A percentile compares a stretch with the other conserved stretches of the same genome.
Conservation (phyloP, 2,888 invertebrate species). For the Heterodera filipjevi region DNA sequence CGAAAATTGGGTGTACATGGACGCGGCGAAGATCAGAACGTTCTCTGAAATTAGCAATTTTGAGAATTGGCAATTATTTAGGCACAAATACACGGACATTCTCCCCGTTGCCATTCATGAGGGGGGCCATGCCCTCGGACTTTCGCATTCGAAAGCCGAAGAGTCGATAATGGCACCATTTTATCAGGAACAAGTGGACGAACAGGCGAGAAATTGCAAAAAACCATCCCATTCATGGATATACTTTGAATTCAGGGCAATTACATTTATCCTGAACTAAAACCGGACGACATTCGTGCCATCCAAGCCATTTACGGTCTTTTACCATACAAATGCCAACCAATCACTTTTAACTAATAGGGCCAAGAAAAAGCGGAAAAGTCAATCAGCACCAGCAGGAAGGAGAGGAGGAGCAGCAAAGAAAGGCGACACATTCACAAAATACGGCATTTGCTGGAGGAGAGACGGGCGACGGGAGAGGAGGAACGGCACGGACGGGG, state of each 20-base stretch:
- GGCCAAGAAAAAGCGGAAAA: neutral
- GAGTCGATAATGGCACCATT: constrained; percentile 64
- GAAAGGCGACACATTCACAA: neutral
- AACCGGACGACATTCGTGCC: constrained; percentile 52
- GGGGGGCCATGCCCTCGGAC: constrained; percentile 51
- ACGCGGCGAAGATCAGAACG: constrained; percentile 55
- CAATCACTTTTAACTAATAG: neutral
- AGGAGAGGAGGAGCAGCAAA: neutral
- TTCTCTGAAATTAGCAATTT: neutral
- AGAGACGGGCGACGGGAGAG: neutral
- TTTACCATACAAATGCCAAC: neutral
- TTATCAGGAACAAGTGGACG: constrained; percentile 55
- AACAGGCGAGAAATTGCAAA: constrained; percentile 55
- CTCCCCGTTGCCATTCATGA: constrained; percentile 62
- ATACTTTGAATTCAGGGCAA: neutral
- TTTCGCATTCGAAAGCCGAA: constrained; percentile 54
- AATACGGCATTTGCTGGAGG: neutral
- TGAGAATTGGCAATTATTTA: neutral
- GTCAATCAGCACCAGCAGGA: neutral
- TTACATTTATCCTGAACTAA: constrained; percentile 2
- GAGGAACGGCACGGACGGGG: neutral
- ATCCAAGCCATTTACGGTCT: constrained; percentile 62
- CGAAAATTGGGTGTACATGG: constrained; percentile 60
- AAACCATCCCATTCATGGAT: neutral
- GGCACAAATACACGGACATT: constrained; percentile 29